Evolutionary conservation across 2,888 invertebrate genomes (phyloP).

Genomic region (Siphlonurus alternatus): DNA sequence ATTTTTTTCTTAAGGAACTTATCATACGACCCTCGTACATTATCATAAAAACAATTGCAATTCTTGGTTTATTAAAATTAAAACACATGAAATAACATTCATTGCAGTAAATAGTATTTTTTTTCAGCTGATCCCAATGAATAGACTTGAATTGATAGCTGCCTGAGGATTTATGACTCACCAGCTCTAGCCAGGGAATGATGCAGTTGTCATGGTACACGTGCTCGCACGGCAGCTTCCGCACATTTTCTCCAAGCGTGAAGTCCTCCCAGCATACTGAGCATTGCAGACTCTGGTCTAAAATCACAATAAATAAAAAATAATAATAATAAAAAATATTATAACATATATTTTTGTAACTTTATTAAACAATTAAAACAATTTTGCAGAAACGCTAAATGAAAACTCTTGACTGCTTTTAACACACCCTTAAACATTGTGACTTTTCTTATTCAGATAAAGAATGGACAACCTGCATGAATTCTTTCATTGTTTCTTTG

Average conservation of each 20-base stretch:
- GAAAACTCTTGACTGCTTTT: background rate
- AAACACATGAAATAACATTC: background rate
- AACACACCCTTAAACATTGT: too few relatives aligned
- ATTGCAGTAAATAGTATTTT: too few relatives aligned
- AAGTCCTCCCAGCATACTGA: slow-evolving; percentile 96
- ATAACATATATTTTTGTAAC: too few relatives aligned
- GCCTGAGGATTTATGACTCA: too few relatives aligned
- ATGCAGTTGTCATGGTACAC: slow-evolving; percentile 87
- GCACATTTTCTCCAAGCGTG: slow-evolving; percentile 50
- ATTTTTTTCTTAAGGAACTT: too few relatives aligned
- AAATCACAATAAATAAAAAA: slow-evolving; percentile 13
- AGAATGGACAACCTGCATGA: too few relatives aligned
- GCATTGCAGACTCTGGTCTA: slow-evolving; percentile 62
- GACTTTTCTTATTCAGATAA: too few relatives aligned
- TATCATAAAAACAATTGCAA: too few relatives aligned
- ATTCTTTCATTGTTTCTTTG: too few relatives aligned
- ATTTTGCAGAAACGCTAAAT: background rate
- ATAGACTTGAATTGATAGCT: too few relatives aligned
- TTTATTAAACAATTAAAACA: background rate
- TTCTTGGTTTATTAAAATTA: background rate
- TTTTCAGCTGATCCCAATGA: too few relatives aligned
- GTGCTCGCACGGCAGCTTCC: slow-evolving; percentile 71
- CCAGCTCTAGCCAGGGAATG: slow-evolving; percentile 84
- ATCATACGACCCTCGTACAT: too few relatives aligned
- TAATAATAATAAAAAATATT: background rate